These are phyloP conservation scores for Onthophagus taurus DNA, from an alignment of 1,140 invertebrate genomes.

Conservation along the genomic window DNA sequence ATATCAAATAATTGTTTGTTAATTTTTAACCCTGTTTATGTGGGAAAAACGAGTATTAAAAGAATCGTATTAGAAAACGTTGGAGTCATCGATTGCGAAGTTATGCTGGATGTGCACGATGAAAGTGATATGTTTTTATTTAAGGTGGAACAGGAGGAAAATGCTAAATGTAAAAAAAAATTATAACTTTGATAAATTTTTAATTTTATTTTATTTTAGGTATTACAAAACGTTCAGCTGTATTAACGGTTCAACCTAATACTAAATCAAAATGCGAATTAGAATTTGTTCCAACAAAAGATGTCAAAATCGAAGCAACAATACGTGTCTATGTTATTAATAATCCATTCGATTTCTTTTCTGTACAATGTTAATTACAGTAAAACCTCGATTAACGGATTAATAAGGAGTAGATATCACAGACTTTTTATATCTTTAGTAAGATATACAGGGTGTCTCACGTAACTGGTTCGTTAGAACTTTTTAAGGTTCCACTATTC, in stretches of 20 bases:
- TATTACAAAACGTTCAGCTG: no score
- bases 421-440: no score
- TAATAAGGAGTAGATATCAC: no score
- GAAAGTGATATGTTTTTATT: background rate
- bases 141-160: no score
- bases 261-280: no score
- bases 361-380: constrained; percentile 16
- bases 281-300: constrained; percentile 15
- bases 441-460: no score
- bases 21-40: constrained; percentile 18
- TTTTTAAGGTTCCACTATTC: no score
- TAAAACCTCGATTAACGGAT: background rate
- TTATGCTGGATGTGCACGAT: constrained; percentile 19
- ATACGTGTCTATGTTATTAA: constrained; percentile 23
- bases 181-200: no score
- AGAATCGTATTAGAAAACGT: constrained; percentile 22
- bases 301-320: background rate
- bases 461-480: no score
- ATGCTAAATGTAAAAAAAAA: no score
- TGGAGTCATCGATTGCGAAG: constrained; percentile 22
- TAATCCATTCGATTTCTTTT: constrained; percentile 28
- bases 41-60: constrained; percentile 8
- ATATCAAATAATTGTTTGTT: constrained; percentile 6
- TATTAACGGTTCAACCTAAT: no score
- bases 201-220: no score